Conservation (phyloP, 1,140 invertebrate species). For the roundworm (Caenorhabditis elegans) region WBcel235 BX284602.5:9046501-9047000, state of each 20-base stretch:
- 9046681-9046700: neutral
- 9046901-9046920: neutral
- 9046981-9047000: slow-evolving; percentile 8
- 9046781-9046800: slow-evolving; percentile 2
- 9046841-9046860: slow-evolving; percentile 3
- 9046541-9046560: neutral
- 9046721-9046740: neutral
- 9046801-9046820: neutral
- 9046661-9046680: slow-evolving; percentile 14
- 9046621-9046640: slow-evolving; percentile 21
- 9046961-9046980: neutral
- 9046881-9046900: slow-evolving; percentile 4
- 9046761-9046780: neutral
- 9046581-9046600: neutral
- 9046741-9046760: neutral
- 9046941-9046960: neutral
- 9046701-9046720: slow-evolving; percentile 4
- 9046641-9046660: slow-evolving; percentile 11
- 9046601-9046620: neutral
- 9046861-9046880: slow-evolving; percentile 21
- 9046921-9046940: neutral
- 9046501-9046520: too few relatives aligned
- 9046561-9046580: neutral
- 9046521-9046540: neutral
- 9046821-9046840: slow-evolving; percentile 10